Conservation (phyloP, 35 echinoderm and acorn worm genomes). For the Hemicentrotus pulcherrimus region DNA sequence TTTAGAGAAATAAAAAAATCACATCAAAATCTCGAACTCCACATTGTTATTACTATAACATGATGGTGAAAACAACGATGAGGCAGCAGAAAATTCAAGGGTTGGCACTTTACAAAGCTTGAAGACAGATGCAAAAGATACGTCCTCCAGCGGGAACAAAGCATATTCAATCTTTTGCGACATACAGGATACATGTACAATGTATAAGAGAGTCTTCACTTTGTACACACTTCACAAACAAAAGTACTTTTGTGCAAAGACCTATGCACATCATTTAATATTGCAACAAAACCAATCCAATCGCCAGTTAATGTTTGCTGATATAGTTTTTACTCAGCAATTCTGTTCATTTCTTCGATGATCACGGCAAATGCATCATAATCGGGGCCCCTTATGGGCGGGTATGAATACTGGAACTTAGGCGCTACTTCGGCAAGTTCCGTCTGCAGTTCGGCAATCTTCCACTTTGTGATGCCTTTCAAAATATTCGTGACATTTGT, state of each 20-base stretch:
- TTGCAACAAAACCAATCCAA: background rate
- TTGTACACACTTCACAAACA: background rate
- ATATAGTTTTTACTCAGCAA: constrained; percentile 14
- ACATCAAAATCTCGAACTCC: background rate
- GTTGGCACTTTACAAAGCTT: no score
- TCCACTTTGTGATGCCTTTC: constrained; percentile 58
- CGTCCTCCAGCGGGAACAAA: no score
- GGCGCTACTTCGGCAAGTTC: constrained; percentile 52
- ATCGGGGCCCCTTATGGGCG: constrained; percentile 35
- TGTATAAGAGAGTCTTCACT: background rate
- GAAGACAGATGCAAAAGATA: no score
- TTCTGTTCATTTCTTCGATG: constrained; percentile 62
- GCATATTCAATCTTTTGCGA: no score
- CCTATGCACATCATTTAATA: background rate
- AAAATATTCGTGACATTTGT: constrained; percentile 49
- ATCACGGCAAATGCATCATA: constrained; percentile 64
- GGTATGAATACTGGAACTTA: constrained; percentile 65
- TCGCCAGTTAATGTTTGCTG: background rate
- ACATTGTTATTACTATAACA: no score
- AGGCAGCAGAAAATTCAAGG: no score
- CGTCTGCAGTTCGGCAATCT: constrained; percentile 52
- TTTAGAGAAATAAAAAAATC: background rate
- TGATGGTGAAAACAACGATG: no score
- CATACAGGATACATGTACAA: background rate
- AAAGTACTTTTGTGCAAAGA: background rate